Evolutionary conservation across 2,888 invertebrate species (phyloP).

Genomic region (Resseliella maxima): DNA sequence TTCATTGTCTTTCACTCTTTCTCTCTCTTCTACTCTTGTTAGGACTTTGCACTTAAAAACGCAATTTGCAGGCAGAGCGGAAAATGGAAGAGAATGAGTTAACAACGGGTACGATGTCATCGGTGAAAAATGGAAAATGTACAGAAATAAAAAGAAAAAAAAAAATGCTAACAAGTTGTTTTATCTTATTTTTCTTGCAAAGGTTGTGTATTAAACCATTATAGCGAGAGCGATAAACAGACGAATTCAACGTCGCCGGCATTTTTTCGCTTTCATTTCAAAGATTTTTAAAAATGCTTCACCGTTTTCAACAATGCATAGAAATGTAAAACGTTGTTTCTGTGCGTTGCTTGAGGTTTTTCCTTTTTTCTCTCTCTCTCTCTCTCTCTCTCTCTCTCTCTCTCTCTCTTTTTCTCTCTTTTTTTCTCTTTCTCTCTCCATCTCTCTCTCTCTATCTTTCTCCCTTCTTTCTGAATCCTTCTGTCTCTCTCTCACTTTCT

Average conservation of each 20-base stretch:
- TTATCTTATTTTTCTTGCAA: not conserved
- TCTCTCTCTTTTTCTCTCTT: no score
- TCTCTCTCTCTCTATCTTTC: no score
- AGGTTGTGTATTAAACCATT: slow-evolving; percentile 55
- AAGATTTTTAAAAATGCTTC: not conserved
- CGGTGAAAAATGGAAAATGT: slow-evolving; percentile 39
- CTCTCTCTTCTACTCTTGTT: no score
- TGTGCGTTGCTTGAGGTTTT: slow-evolving; percentile 33
- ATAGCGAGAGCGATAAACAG: slow-evolving; percentile 52
- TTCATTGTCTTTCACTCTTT: no score
- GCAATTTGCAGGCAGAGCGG: not conserved
- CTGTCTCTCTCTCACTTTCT: no score
- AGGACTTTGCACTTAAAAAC: not conserved
- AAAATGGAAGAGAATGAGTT: slow-evolving; percentile 3
- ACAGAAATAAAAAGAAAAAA: not conserved
- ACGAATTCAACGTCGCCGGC: slow-evolving; percentile 29
- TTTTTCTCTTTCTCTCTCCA: no score
- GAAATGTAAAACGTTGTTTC: not conserved
- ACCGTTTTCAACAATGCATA: not conserved
- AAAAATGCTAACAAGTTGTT: slow-evolving; percentile 40
- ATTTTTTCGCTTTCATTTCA: not conserved
- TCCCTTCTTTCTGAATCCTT: no score
- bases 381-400: no score
- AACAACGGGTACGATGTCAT: slow-evolving; percentile 21
- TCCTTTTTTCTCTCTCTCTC: no score